Conservation (phyloP, 1,140 invertebrate species). For the Arctopsyche grandis region DNA sequence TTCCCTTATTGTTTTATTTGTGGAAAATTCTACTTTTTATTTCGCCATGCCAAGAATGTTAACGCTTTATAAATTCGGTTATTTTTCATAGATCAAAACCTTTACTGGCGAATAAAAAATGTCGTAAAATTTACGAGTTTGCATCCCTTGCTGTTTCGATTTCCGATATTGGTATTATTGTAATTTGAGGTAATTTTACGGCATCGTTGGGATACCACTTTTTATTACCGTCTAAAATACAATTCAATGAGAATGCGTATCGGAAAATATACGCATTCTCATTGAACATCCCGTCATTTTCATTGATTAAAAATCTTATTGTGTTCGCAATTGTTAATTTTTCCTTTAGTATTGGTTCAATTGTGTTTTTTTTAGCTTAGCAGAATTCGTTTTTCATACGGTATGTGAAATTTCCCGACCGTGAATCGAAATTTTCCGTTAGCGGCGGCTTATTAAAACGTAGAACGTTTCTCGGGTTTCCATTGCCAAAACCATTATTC, state of each 20-base stretch:
- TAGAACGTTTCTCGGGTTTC: background rate
- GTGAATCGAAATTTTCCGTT: background rate
- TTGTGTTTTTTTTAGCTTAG: too few relatives aligned
- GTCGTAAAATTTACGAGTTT: constrained; percentile 5
- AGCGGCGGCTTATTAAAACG: constrained; percentile 6
- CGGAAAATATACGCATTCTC: too few relatives aligned
- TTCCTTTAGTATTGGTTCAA: too few relatives aligned
- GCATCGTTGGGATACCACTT: background rate
- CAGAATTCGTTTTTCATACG: too few relatives aligned
- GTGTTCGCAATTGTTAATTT: too few relatives aligned
- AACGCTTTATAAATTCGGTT: background rate
- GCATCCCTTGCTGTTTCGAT: background rate
- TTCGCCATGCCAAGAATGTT: background rate
- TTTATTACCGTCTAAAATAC: too few relatives aligned
- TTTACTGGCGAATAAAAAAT: constrained; percentile 1
- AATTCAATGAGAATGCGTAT: too few relatives aligned
- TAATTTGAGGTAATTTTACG: background rate
- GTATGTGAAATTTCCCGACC: too few relatives aligned
- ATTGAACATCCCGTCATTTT: too few relatives aligned
- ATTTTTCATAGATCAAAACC: constrained; percentile 5
- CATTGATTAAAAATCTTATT: too few relatives aligned
- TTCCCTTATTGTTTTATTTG: too few relatives aligned
- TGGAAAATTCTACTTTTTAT: too few relatives aligned
- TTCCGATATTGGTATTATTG: constrained; percentile 1
- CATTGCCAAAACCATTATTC: constrained; percentile 1